Evolutionary conservation across 2,797 vertebrate genomes (phyloP).

Genomic region (Ctenochaetus hawaiiensis): DNA sequence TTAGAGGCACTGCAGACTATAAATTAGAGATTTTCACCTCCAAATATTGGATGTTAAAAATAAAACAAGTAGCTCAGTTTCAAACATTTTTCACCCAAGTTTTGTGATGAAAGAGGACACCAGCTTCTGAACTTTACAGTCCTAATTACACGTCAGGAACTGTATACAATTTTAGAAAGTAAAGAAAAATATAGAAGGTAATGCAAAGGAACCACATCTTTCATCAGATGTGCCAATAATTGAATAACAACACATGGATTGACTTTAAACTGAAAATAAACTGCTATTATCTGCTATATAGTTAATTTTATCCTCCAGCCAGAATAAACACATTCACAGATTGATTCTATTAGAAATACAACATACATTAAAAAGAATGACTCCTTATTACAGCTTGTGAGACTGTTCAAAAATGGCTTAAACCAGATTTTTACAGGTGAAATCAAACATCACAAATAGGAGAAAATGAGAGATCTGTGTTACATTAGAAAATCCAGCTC

Average conservation of each 20-base stretch:
- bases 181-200: not conserved
- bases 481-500: conserved; percentile 35
- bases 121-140: not conserved
- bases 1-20: not conserved
- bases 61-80: not conserved
- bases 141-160: not conserved
- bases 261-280: not conserved
- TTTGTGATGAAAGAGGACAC: not conserved
- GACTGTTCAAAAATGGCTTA: conserved; percentile 17
- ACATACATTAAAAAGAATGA: not conserved
- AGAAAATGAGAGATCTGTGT: conserved; percentile 34
- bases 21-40: not conserved
- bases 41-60: not conserved
- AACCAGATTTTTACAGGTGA: conserved; percentile 1
- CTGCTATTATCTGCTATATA: not conserved
- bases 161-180: not conserved
- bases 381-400: conserved; percentile 10
- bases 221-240: not conserved
- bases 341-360: conserved; percentile 4
- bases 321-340: not conserved
- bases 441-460: conserved; percentile 24
- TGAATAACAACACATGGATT: not conserved
- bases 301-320: not conserved
- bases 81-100: too few species aligned
- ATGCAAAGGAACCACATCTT: not conserved